A percentile compares a stretch with the other conserved stretches of the same genome.
Evolutionary conservation across 2,888 invertebrate genomes (phyloP).

Genomic region (Aleiodes testaceus): DNA sequence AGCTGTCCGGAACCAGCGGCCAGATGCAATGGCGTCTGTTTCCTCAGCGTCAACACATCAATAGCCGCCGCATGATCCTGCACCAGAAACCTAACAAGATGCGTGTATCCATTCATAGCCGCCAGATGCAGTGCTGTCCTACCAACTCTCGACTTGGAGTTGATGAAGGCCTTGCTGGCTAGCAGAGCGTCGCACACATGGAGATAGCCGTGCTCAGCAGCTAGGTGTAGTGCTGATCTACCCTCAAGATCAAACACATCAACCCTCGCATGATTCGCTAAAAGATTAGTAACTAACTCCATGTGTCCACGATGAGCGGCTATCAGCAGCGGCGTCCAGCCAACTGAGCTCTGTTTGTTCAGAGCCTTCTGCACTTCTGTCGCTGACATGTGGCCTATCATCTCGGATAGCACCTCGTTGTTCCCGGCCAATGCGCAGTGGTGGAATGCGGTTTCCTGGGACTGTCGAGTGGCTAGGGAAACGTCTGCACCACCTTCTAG

Average conservation of each 20-base stretch:
- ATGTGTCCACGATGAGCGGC: slow-evolving; percentile 97
- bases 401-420: slow-evolving; percentile 94
- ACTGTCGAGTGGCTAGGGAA: slow-evolving; percentile 86
- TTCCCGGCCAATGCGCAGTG: slow-evolving; percentile 96
- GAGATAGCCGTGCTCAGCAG: slow-evolving; percentile 94
- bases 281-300: slow-evolving; percentile 91
- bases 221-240: slow-evolving; percentile 94
- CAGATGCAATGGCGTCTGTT: slow-evolving; percentile 97
- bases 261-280: slow-evolving; percentile 96
- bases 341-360: slow-evolving; percentile 93
- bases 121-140: slow-evolving; percentile 97
- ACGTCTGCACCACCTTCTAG: slow-evolving; percentile 95
- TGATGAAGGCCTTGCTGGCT: slow-evolving; percentile 98
- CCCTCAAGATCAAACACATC: slow-evolving; percentile 99
- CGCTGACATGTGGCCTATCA: slow-evolving; percentile 92
- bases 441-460: slow-evolving; percentile 95
- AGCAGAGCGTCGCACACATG: slow-evolving; percentile 90
- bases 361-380: slow-evolving; percentile 94
- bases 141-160: slow-evolving; percentile 97
- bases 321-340: slow-evolving; percentile 98
- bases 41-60: slow-evolving; percentile 95
- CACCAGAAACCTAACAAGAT: slow-evolving; percentile 92
- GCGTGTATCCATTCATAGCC: slow-evolving; percentile 95
- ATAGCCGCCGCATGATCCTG: slow-evolving; percentile 96
- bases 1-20: slow-evolving; percentile 97